Evolutionary conservation across 2,888 invertebrate species (phyloP), one percentile per base, ranked within the genome.

Genomic region (Hypomecis punctinalis): DNA sequence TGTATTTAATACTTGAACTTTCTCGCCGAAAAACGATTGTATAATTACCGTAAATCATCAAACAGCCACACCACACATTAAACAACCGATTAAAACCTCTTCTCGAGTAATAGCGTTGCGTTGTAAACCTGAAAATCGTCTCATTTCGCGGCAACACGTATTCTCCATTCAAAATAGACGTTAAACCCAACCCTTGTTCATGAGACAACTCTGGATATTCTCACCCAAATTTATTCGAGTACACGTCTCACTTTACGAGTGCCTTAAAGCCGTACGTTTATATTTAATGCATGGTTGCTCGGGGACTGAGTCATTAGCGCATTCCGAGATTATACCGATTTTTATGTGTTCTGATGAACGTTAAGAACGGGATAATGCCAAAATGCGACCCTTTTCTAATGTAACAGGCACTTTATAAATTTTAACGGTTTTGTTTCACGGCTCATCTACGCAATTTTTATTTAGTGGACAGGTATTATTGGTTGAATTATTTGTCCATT

Each of bases 191-290:
- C 11, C 55, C 13, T 45, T 55, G 45, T 55, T 55, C 45, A 45
- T 45, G 54, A 35, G 35, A 51, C 13, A 39, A 23, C 39, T 39
- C 13, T 13, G 39, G 43, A 35, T 57, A 49, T 49, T 49, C 46
- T 40, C 36, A 5, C 10, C 33, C n/a, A n/a, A 36, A 63, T 53
- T 53, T 63, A 33, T 48, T 35, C 37, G 36, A 40, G 37, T 56
- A 46, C 55, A 56, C 52, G 55, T 35, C 43, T 55, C 55, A 37
- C 11, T 45, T 56, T 56, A 56, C 58, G 49, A 43, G 42, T 43
- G 36, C 51, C 58, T 56, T 39, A 37, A 13, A 13, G 46, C 36
- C 39, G 42, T 51, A 36, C 39, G 42, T 45, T 36, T 51, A 62
- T 46, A 58, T 46, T 58, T 57, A 48, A 54, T 40, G 40, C 46